These are phyloP conservation scores for Esperia sulphurella DNA, from an alignment of 2,888 invertebrate genomes.

Conservation along the genomic window DNA sequence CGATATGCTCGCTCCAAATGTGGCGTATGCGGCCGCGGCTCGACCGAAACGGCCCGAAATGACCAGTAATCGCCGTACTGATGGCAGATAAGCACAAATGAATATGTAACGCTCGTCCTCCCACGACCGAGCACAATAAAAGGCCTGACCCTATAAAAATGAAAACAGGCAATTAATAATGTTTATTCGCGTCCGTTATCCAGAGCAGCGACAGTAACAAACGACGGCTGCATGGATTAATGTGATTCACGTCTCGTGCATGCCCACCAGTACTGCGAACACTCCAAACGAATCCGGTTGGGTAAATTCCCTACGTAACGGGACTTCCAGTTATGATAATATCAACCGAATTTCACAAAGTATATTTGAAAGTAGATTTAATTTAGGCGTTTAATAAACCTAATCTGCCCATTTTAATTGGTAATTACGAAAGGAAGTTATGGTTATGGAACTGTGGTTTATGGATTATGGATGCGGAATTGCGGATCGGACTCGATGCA, in stretches of 20 bases:
- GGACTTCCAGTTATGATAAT: conserved; percentile 77
- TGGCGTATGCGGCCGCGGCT: conserved; percentile 46
- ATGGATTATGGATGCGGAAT: conserved; percentile 40
- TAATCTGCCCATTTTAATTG: conserved; percentile 27
- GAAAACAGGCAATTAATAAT: conserved; percentile 72
- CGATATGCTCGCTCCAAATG: conserved; percentile 44
- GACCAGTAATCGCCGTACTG: conserved; percentile 60
- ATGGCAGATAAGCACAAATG: conserved; percentile 73
- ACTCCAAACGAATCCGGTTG: conserved; percentile 44
- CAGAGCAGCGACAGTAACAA: conserved; percentile 62
- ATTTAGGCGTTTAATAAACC: conserved; percentile 48
- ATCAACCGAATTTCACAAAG: conserved; percentile 69
- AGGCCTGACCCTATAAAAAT: conserved; percentile 65
- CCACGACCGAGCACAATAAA: conserved; percentile 63
- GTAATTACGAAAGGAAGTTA: conserved; percentile 29
- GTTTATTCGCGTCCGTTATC: conserved; percentile 72
- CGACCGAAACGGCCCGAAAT: conserved; percentile 48
- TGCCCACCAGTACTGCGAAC: conserved; percentile 11
- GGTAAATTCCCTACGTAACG: conserved; percentile 74
- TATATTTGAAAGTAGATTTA: conserved; percentile 67
- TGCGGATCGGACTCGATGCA: conserved; percentile 34
- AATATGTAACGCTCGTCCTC: conserved; percentile 71
- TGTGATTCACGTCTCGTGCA: conserved; percentile 22
- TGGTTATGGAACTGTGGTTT: conserved; percentile 25
- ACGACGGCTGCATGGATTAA: conserved; percentile 57